These are phyloP conservation scores for Adoxophyes honmai DNA, from an alignment of 1,140 invertebrate genomes.

Conservation along the genomic window DNA sequence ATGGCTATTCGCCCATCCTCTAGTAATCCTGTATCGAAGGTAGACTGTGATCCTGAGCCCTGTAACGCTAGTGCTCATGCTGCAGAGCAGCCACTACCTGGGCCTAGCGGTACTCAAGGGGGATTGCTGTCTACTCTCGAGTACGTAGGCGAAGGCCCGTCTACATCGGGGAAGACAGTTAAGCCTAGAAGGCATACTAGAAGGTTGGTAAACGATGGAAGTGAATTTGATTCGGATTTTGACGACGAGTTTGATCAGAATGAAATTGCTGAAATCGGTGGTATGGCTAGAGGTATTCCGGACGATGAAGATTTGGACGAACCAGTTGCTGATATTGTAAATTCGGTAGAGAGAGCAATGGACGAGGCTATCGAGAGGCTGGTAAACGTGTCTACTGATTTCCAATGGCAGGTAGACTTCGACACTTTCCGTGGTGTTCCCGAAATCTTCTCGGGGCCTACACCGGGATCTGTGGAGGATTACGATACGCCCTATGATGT, in stretches of 20 bases:
- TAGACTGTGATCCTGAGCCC: neutral
- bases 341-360: neutral
- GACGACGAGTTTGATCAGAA: neutral
- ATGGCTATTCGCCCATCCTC: neutral
- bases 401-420: neutral
- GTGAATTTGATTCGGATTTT: neutral
- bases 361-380: neutral
- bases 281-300: too few relatives aligned
- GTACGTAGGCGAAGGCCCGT: neutral
- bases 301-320: too few relatives aligned
- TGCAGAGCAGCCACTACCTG: too few relatives aligned
- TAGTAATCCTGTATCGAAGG: neutral
- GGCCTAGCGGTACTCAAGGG: neutral
- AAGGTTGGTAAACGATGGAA: neutral
- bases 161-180: neutral
- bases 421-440: slow-evolving; percentile 5
- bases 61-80: neutral
- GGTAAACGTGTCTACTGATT: neutral
- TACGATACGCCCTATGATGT: slow-evolving; percentile 21
- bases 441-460: slow-evolving; percentile 17
- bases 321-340: neutral
- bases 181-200: neutral
- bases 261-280: neutral
- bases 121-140: neutral
- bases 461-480: slow-evolving; percentile 17